phyloP scores from a whole-genome alignment of 2,113 vertebrate genomes.

The Coreoperca whiteheadi region DNA sequence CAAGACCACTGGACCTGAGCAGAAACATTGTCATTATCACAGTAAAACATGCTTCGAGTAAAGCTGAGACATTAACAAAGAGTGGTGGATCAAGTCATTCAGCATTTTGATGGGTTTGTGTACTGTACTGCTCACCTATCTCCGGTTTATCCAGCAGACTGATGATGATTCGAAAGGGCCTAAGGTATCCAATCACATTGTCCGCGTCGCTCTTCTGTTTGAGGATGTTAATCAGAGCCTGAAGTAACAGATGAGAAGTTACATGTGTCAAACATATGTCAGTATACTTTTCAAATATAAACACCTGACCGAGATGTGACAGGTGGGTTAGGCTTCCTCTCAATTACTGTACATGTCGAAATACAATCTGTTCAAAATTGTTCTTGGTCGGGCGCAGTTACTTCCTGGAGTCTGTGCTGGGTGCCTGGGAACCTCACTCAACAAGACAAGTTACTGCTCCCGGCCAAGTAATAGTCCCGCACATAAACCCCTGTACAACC shows the following conservation, averaged over 20 bases:
- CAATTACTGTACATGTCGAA: not conserved
- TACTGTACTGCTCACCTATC: constrained; percentile 85
- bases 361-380: not conserved
- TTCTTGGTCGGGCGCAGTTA: not conserved
- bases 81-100: not conserved
- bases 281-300: constrained; percentile 11
- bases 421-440: not conserved
- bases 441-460: not conserved
- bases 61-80: not conserved
- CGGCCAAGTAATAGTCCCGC: not conserved
- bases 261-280: not conserved
- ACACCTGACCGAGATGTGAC: constrained; percentile 2
- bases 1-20: constrained; percentile 90
- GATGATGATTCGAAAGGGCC: constrained; percentile 94
- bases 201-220: constrained; percentile 88
- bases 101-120: not conserved
- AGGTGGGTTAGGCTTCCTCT: not conserved
- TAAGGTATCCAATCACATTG: constrained; percentile 87
- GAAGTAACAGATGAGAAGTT: constrained; percentile 27
- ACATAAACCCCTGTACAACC: not conserved
- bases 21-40: constrained; percentile 8
- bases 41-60: not conserved
- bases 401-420: not conserved
- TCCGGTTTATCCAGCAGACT: constrained; percentile 97
- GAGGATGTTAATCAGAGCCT: constrained; percentile 92